Evolutionary conservation across 2,113 vertebrate genomes (phyloP).

Genomic region (Lagopus leucura): DNA sequence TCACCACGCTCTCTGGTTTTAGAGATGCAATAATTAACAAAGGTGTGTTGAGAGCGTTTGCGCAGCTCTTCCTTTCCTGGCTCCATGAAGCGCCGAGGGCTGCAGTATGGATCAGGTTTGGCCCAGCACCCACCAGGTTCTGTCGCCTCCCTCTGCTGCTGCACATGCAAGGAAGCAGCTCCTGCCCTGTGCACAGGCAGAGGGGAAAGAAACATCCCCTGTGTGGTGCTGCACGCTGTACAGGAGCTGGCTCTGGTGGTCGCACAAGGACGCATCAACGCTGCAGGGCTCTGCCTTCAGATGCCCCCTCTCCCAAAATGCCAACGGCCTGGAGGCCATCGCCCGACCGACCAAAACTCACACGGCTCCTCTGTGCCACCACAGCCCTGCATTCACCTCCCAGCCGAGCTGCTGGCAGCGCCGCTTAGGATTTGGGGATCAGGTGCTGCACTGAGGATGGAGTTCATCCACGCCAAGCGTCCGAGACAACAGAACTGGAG

Average conservation of each 20-base stretch:
- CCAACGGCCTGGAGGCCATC: accelerated
- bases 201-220: accelerated
- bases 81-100: background rate
- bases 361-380: accelerated
- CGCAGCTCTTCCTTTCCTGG: background rate
- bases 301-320: background rate
- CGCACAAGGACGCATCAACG: accelerated
- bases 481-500: background rate
- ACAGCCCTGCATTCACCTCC: accelerated
- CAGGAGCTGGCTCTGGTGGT: background rate
- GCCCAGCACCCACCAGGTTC: background rate
- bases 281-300: accelerated
- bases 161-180: accelerated
- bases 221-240: background rate
- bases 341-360: accelerated
- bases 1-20: background rate
- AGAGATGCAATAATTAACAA: background rate
- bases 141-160: background rate
- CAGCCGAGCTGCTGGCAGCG: too few species aligned
- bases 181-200: background rate
- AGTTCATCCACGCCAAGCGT: background rate
- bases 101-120: background rate
- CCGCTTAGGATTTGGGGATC: background rate
- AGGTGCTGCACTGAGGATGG: accelerated
- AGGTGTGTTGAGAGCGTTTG: accelerated